Conservation (phyloP, 2,888 invertebrate species). For the Drosophila mercatorum region DNA sequence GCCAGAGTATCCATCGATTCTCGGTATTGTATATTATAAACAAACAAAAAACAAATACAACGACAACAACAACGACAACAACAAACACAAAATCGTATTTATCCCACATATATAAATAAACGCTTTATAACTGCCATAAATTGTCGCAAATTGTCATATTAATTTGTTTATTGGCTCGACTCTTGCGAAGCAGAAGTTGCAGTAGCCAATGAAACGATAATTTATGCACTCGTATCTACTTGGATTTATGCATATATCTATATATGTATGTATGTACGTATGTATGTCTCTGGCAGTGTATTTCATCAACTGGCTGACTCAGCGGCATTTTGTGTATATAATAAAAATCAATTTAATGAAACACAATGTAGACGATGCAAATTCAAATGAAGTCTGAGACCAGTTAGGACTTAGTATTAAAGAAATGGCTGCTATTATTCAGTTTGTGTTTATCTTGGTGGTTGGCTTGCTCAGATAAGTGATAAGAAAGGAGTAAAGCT, state of each 20-base stretch:
- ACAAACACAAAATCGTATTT: constrained; percentile 16
- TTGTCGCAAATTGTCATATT: constrained; percentile 53
- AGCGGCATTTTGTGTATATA: constrained; percentile 20
- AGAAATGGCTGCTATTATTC: background rate
- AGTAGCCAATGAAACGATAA: constrained; percentile 26
- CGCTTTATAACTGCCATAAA: constrained; percentile 49
- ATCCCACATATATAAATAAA: constrained; percentile 34
- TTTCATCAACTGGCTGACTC: constrained; percentile 31
- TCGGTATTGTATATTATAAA: constrained; percentile 8
- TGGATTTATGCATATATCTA: background rate
- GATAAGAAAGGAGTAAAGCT: too few species aligned
- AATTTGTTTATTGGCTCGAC: constrained; percentile 47
- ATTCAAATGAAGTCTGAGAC: background rate
- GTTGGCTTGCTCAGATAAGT: too few species aligned
- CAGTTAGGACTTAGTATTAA: background rate
- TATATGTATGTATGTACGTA: too few species aligned
- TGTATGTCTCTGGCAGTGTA: constrained; percentile 7
- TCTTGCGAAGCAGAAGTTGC: constrained; percentile 18
- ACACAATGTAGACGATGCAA: background rate
- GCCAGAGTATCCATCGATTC: background rate
- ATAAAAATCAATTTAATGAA: constrained; percentile 7
- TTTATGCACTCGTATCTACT: constrained; percentile 28
- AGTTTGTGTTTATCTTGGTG: background rate
- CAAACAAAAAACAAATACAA: background rate
- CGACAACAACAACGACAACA: background rate